A percentile compares a stretch with the other conserved stretches of the same genome.
phyloP scores from a whole-genome alignment of 2,888 invertebrate species.

The Syrista parreyssii region DNA sequence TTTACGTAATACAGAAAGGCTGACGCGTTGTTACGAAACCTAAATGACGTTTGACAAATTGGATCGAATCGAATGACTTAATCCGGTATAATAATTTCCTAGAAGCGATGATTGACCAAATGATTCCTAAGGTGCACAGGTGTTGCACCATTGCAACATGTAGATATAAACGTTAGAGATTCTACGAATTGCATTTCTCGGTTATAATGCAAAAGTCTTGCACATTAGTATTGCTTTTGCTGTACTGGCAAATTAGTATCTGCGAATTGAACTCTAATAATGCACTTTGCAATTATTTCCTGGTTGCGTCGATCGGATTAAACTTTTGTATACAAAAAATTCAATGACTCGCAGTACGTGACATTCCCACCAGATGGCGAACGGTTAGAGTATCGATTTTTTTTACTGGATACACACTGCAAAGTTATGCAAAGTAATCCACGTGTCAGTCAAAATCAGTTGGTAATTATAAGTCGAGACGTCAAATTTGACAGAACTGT shows the following conservation, averaged over 20 bases:
- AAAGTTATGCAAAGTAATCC: too few relatives aligned
- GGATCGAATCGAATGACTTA: background rate
- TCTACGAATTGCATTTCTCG: background rate
- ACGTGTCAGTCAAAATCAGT: too few relatives aligned
- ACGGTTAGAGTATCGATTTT: background rate
- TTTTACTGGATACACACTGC: too few relatives aligned
- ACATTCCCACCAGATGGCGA: background rate
- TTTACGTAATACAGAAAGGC: background rate
- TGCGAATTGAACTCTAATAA: background rate
- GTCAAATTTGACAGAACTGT: background rate
- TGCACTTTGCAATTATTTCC: background rate
- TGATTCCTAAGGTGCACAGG: background rate
- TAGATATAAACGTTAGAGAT: background rate
- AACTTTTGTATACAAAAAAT: background rate
- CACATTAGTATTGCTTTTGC: background rate
- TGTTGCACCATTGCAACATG: background rate
- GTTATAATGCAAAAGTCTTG: background rate
- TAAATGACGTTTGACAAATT: background rate
- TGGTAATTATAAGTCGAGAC: too few relatives aligned
- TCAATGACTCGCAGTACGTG: background rate
- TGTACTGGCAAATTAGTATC: background rate
- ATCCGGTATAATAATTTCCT: background rate
- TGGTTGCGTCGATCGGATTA: background rate
- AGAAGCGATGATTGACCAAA: background rate
- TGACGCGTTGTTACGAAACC: background rate